Conservation (phyloP, 2,888 invertebrate species). For the Hipparchia sbordonii region DNA sequence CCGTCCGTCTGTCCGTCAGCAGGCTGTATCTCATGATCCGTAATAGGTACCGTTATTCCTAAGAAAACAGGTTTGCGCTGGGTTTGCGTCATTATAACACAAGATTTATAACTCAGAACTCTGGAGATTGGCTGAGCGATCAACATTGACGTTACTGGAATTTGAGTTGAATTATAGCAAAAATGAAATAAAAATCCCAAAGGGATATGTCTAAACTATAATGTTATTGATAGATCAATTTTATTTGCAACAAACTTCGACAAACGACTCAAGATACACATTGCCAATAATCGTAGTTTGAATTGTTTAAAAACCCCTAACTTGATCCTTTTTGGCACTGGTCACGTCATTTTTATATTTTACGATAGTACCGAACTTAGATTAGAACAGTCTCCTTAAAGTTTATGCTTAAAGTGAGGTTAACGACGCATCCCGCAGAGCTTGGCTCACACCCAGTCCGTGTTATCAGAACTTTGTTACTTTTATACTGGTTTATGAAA, state of each 20-base stretch:
- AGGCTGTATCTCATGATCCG: too few species aligned
- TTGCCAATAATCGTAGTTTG: slow-evolving; percentile 56
- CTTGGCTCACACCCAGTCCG: slow-evolving; percentile 37
- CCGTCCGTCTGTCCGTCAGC: too few species aligned
- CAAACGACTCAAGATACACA: slow-evolving; percentile 33
- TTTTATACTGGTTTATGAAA: slow-evolving; percentile 21
- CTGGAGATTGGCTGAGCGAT: neutral
- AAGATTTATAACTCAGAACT: neutral
- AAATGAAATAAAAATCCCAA: neutral
- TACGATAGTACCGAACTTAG: slow-evolving; percentile 62
- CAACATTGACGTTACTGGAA: too few species aligned
- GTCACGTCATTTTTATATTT: slow-evolving; percentile 54
- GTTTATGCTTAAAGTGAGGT: slow-evolving; percentile 46
- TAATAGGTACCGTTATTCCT: too few species aligned
- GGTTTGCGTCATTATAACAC: neutral
- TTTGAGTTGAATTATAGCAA: neutral
- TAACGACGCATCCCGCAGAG: slow-evolving; percentile 29
- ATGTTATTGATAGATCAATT: slow-evolving; percentile 16
- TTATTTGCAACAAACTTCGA: slow-evolving; percentile 13
- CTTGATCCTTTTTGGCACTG: slow-evolving; percentile 45
- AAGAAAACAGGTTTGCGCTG: neutral
- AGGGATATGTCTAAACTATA: neutral
- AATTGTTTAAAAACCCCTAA: slow-evolving; percentile 56
- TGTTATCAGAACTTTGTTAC: slow-evolving; percentile 25
- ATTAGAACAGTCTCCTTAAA: slow-evolving; percentile 41